A percentile compares a stretch with the other conserved stretches of the same genome.
Conservation (phyloP, 2,888 invertebrate species). For the Eristalis tenax region DNA sequence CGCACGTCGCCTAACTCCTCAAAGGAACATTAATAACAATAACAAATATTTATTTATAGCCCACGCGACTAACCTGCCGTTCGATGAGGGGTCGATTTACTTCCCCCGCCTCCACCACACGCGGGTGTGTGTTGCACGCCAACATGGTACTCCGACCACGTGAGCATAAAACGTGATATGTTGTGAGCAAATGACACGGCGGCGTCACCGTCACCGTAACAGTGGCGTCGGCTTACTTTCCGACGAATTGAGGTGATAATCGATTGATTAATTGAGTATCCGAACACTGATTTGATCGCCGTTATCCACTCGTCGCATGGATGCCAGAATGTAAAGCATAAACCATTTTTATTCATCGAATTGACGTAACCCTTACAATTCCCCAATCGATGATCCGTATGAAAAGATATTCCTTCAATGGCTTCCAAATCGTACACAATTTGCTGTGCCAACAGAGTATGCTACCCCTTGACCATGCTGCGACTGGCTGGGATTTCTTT, state of each 20-base stretch:
- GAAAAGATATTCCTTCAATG: conserved; percentile 27
- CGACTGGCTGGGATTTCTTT: neutral
- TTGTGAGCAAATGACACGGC: conserved; percentile 31
- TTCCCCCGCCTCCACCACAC: neutral
- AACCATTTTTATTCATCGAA: conserved; percentile 26
- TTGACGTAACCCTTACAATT: conserved; percentile 36
- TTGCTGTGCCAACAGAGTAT: neutral
- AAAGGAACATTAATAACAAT: conserved; percentile 55
- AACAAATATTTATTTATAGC: conserved; percentile 65
- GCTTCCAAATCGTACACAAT: conserved; percentile 35
- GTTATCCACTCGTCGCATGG: neutral
- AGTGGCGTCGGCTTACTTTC: conserved; percentile 11
- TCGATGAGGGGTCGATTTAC: neutral
- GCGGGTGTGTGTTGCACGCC: neutral
- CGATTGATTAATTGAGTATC: conserved; percentile 61
- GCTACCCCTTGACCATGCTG: neutral
- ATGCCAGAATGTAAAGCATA: neutral
- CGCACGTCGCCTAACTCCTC: conserved; percentile 28
- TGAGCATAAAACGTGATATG: conserved; percentile 50
- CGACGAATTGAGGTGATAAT: conserved; percentile 56
- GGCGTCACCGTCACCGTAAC: neutral
- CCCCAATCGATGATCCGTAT: conserved; percentile 21
- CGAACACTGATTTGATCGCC: conserved; percentile 15
- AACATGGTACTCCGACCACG: conserved; percentile 24
- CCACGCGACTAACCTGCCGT: neutral